phyloP scores from a whole-genome alignment of 2,888 invertebrate genomes.

The Hanleya hanleyi region DNA sequence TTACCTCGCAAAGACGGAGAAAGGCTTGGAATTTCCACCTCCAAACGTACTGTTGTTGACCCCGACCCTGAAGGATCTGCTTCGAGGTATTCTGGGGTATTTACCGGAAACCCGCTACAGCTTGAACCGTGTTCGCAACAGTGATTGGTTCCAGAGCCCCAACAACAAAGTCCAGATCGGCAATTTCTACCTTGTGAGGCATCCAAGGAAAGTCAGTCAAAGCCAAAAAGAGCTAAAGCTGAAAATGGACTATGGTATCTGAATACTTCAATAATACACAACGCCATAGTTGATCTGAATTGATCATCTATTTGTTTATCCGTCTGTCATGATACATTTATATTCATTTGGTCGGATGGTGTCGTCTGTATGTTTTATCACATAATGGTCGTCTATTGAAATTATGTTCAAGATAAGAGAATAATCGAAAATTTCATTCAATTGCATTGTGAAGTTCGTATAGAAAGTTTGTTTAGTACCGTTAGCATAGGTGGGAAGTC shows the following conservation, averaged over 20 bases:
- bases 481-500: too few relatives aligned
- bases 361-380: too few relatives aligned
- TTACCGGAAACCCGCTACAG: constrained; percentile 52
- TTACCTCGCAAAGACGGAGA: constrained; percentile 47
- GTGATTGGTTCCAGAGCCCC: constrained; percentile 43
- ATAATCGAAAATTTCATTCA: too few relatives aligned
- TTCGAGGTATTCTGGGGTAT: constrained; percentile 56
- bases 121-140: constrained; percentile 51
- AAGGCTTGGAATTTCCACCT: constrained; percentile 45
- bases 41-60: constrained; percentile 40
- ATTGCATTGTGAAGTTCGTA: too few relatives aligned
- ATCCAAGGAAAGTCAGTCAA: constrained; percentile 58
- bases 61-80: constrained; percentile 49
- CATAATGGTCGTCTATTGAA: too few relatives aligned
- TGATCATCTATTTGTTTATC: too few relatives aligned
- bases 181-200: constrained; percentile 63
- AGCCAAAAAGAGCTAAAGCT: constrained; percentile 49
- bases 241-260: constrained; percentile 52
- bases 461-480: too few relatives aligned
- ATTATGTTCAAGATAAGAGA: too few relatives aligned
- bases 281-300: constrained; percentile 11
- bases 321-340: too few relatives aligned
- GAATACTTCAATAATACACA: not conserved
- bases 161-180: constrained; percentile 57
- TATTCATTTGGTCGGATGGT: too few relatives aligned